A percentile compares a stretch with the other conserved stretches of the same genome.
phyloP scores from a whole-genome alignment of 2,797 vertebrate species.

The Valencia hispanica region DNA sequence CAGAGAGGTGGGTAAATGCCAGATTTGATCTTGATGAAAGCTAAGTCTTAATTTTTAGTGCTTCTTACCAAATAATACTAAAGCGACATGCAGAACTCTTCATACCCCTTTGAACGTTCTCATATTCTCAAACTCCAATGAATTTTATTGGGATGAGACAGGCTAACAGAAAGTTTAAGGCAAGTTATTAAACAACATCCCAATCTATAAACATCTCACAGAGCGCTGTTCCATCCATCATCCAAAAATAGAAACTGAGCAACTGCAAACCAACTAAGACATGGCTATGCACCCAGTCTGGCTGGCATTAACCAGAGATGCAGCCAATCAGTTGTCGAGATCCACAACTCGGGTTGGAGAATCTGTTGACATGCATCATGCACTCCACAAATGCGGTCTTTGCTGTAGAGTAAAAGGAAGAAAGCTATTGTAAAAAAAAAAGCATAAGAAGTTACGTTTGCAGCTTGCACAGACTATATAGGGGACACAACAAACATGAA shows the following conservation, averaged over 20 bases:
- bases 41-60: background rate
- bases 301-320: background rate
- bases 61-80: background rate
- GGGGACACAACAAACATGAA: background rate
- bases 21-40: background rate
- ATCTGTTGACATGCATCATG: background rate
- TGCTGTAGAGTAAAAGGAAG: background rate
- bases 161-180: background rate
- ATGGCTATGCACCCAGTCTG: background rate
- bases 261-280: background rate
- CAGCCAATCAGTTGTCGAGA: background rate
- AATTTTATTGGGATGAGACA: background rate
- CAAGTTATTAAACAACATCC: background rate
- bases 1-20: constrained; percentile 80
- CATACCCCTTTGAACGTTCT: background rate
- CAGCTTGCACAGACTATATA: background rate
- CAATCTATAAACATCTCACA: background rate
- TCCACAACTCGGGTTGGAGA: background rate
- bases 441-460: background rate
- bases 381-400: background rate
- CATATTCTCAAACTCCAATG: background rate
- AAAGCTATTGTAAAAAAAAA: background rate
- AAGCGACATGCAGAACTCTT: background rate
- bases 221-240: background rate
- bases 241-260: background rate